phyloP scores from a whole-genome alignment of 2,888 invertebrate genomes.

The Doris montereyensis region DNA sequence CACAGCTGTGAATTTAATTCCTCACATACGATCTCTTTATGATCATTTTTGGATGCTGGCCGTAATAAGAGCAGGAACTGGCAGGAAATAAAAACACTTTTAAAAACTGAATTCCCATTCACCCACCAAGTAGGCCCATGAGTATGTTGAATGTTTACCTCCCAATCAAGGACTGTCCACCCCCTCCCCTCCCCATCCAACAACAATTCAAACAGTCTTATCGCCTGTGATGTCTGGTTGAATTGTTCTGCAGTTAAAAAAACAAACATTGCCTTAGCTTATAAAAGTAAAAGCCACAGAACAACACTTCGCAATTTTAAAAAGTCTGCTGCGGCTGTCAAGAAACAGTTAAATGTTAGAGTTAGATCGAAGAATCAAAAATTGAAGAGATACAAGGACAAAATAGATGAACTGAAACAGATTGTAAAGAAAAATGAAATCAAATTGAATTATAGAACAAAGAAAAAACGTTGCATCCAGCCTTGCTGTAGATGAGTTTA shows the following conservation, averaged over 20 bases:
- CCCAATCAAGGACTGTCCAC: too few relatives aligned
- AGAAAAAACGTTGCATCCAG: neutral
- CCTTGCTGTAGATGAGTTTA: neutral
- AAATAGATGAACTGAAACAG: neutral
- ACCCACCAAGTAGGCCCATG: too few relatives aligned
- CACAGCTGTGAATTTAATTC: too few relatives aligned
- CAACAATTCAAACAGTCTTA: too few relatives aligned
- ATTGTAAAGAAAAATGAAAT: neutral
- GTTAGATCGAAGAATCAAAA: neutral
- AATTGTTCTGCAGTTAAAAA: neutral
- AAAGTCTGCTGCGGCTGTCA: neutral
- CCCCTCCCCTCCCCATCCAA: too few relatives aligned
- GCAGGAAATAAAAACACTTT: too few relatives aligned
- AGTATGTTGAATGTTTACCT: too few relatives aligned
- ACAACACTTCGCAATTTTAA: neutral
- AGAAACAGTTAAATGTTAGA: neutral
- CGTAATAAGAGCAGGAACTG: too few relatives aligned
- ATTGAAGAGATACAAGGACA: neutral
- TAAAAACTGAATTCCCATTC: too few relatives aligned
- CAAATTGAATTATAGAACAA: neutral
- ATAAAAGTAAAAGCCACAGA: too few relatives aligned
- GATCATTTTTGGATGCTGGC: too few relatives aligned
- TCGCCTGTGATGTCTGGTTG: neutral
- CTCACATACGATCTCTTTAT: too few relatives aligned
- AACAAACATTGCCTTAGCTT: neutral